Base-by-base conservation (phyloP, 2,888 invertebrate species). In the Chromoteleia sp. region DNA sequence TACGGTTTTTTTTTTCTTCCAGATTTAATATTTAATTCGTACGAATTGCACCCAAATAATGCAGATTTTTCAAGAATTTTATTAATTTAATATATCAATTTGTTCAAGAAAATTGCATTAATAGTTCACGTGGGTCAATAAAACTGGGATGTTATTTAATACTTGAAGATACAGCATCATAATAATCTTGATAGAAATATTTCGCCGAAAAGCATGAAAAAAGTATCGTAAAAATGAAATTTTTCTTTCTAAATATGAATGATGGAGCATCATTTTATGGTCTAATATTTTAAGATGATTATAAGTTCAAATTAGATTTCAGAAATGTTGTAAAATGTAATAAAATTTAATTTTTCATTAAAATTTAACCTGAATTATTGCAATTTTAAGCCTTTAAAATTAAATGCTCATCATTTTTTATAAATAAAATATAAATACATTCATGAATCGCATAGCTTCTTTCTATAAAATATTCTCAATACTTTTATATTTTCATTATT, bases 21-120 rank as follows among this genome's bases (percentile, higher is more conserved):
- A 17, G 14, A 45, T 76, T 81, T 68, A 59, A 54, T 77, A 78
- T 71, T 78, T 65, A 65, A 78, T 78, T 77, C 48, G 39, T 12
- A 30, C 43, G 4, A 36, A 25, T 0, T 6, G 39, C 29, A 2
- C 19, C 17, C 30, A 63, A 77, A 68, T 52, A 58, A 67, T 76
- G 19, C 33, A 50, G 21, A 68, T 59, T 59, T 36, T 50, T 52
- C 12, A 19, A 17, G 3, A 15, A 41, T 41, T 48, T 21, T 65
- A 33, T 63, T 50, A 15, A 43, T 10, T 30, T n/a, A 14, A 0
- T 14, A 14, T 30, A 3, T 25, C 6, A 25, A 10, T 29, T 52
- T 63, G 5, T 8, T 8, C 10, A 1, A 8, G 5, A 25, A 25
- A 25, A 25, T 25, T 4, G 3, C 25, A 25, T 25, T 61, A 45